Evolutionary conservation across 2,888 invertebrate species (phyloP).

Genomic region (Acleris cristana): DNA sequence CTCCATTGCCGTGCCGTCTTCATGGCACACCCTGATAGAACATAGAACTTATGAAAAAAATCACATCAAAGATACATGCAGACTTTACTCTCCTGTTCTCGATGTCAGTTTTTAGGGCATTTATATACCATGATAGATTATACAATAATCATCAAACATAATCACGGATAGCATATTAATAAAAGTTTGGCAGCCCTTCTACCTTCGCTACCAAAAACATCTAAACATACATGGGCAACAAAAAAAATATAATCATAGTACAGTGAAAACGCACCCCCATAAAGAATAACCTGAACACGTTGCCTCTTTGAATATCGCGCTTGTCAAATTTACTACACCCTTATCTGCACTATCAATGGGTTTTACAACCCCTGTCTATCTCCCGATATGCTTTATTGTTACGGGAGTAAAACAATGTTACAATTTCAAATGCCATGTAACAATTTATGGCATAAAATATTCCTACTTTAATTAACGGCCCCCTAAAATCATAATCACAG

Average conservation of each 20-base stretch:
- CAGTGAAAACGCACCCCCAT: constrained; percentile 25
- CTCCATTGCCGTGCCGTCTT: constrained; percentile 3
- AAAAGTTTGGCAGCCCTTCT: neutral
- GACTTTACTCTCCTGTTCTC: no score
- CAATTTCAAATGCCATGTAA: constrained; percentile 1
- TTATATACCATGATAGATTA: no score
- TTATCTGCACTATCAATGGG: constrained; percentile 55
- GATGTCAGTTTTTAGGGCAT: no score
- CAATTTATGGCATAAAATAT: neutral
- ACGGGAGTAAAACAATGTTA: constrained; percentile 11
- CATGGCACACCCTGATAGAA: neutral
- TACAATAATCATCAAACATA: no score
- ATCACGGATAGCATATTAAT: no score
- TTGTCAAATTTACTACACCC: constrained; percentile 67
- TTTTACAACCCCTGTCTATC: constrained; percentile 56
- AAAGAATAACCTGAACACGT: constrained; percentile 42
- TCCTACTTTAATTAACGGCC: constrained; percentile 20
- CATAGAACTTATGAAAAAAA: no score
- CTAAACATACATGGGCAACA: neutral
- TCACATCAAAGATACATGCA: no score
- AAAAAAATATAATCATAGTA: neutral
- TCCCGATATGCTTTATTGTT: constrained; percentile 43
- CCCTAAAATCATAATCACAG: constrained; percentile 33
- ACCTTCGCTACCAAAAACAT: neutral
- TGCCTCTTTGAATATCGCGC: constrained; percentile 64